Evolutionary conservation across 2,113 vertebrate genomes (phyloP).

Genomic region (Pelecanoides urinatrix): DNA sequence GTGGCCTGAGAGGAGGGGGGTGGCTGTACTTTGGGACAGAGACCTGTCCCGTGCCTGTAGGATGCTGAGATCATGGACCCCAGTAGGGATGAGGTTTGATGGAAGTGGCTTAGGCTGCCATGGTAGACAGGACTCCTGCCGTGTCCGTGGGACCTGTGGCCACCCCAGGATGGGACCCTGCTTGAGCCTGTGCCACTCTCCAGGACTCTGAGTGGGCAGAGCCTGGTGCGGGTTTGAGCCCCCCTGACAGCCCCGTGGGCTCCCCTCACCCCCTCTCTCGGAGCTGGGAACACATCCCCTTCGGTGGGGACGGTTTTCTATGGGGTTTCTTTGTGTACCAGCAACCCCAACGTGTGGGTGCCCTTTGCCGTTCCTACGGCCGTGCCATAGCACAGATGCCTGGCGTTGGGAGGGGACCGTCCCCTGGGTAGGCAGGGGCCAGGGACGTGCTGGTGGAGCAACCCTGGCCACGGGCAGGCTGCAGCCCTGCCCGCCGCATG

Average conservation of each 20-base stretch:
- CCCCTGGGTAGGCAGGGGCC: accelerated
- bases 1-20: not conserved
- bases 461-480: not conserved
- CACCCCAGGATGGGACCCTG: accelerated
- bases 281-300: not conserved
- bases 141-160: accelerated
- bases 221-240: not conserved
- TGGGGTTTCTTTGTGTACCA: not conserved
- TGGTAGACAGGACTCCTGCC: accelerated
- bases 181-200: not conserved
- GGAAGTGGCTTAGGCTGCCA: not conserved
- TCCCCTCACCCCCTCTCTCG: not conserved
- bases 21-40: not conserved
- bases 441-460: not conserved
- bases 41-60: accelerated
- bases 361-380: not conserved
- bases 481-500: accelerated
- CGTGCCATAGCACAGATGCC: not conserved
- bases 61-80: not conserved
- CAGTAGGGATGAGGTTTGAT: not conserved
- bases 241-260: not conserved
- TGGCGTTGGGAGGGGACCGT: accelerated
- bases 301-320: accelerated
- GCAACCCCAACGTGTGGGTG: not conserved
- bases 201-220: not conserved